Percentiles rank a stretch among this genome's conserved stretches.
Evolutionary conservation across 1,140 invertebrate species (phyloP).

Genomic region (Octopus sinensis): DNA sequence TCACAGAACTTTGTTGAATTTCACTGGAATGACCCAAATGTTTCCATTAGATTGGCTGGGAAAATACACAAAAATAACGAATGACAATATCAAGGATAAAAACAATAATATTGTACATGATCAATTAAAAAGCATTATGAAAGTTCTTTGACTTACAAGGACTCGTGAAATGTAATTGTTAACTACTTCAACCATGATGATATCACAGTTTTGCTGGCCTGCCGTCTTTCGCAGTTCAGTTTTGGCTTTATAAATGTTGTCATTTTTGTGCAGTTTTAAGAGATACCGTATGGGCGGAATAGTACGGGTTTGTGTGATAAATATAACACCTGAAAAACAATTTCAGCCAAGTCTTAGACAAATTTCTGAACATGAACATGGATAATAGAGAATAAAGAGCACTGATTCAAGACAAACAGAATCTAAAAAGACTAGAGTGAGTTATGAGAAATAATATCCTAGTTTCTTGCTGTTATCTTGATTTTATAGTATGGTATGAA

Average conservation of each 20-base stretch:
- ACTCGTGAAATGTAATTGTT: constrained; percentile 68
- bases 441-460: no score
- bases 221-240: constrained; percentile 59
- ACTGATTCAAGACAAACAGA: no score
- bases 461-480: no score
- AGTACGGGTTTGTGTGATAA: constrained; percentile 59
- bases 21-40: no score
- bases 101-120: constrained; percentile 5
- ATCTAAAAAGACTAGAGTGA: no score
- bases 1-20: no score
- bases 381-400: no score
- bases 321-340: constrained; percentile 62
- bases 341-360: not conserved
- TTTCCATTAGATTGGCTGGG: not conserved
- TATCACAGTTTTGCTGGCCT: constrained; percentile 49
- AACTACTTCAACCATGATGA: constrained; percentile 67
- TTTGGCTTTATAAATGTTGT: constrained; percentile 64
- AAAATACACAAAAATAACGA: not conserved
- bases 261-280: constrained; percentile 66
- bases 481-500: no score
- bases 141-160: constrained; percentile 54
- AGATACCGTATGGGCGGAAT: constrained; percentile 60
- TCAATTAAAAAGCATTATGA: not conserved
- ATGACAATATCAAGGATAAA: not conserved
- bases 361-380: no score